Evolutionary conservation across 2,797 vertebrate species (phyloP).

Genomic region (Novumbra hubbsi): DNA sequence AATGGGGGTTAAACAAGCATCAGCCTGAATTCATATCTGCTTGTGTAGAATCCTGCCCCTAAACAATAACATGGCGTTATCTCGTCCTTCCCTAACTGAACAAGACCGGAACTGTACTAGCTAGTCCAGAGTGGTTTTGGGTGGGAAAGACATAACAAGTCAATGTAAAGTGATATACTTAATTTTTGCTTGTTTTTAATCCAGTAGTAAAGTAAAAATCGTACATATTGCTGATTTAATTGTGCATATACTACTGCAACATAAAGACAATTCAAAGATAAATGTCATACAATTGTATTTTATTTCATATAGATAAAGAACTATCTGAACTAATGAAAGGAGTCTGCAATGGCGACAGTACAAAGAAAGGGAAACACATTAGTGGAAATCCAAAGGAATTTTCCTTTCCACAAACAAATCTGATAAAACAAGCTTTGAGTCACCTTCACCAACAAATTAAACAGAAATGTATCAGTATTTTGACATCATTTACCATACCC

Average conservation of each 20-base stretch:
- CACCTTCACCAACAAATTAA: constrained; percentile 8
- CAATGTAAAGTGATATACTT: too few species aligned
- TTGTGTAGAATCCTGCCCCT: not conserved
- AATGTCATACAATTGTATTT: constrained; percentile 58
- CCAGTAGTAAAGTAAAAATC: too few species aligned
- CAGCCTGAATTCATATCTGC: not conserved
- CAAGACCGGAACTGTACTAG: too few species aligned
- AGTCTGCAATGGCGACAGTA: constrained; percentile 50
- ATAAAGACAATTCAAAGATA: constrained; percentile 9
- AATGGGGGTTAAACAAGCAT: not conserved
- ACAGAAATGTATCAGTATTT: constrained; percentile 11
- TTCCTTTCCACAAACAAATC: not conserved
- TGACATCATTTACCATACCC: not conserved
- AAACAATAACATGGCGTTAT: not conserved
- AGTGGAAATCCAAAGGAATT: not conserved
- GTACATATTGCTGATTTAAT: too few species aligned
- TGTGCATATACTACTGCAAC: not conserved
- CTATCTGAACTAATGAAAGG: constrained; percentile 59
- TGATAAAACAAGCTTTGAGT: not conserved
- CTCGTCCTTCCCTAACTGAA: too few species aligned
- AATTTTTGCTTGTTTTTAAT: too few species aligned
- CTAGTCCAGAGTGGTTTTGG: too few species aligned
- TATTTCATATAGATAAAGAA: constrained; percentile 64
- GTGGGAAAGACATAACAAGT: too few species aligned
- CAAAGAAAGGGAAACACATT: constrained; percentile 39